These are phyloP conservation scores for Pyrgilauda ruficollis DNA, from an alignment of 2,113 vertebrate species.

Conservation along the genomic window DNA sequence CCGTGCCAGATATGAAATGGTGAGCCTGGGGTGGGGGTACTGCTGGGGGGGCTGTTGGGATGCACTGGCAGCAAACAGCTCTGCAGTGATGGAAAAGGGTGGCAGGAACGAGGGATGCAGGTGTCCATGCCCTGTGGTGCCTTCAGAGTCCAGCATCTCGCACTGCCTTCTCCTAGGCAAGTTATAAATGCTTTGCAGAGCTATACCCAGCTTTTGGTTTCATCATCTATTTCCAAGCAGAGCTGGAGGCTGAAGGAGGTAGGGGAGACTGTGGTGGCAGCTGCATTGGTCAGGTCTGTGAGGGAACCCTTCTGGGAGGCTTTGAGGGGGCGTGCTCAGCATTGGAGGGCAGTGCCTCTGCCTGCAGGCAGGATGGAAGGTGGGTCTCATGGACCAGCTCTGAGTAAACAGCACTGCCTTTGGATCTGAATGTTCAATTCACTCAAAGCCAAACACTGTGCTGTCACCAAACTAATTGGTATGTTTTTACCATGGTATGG, in stretches of 20 bases:
- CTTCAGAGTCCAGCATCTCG: not conserved
- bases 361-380: not conserved
- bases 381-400: not conserved
- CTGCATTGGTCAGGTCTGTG: not conserved
- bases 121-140: not conserved
- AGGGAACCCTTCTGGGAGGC: not conserved
- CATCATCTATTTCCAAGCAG: not conserved
- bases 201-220: not conserved
- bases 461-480: not conserved
- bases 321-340: not conserved
- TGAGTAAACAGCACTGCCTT: not conserved
- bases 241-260: not conserved
- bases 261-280: not conserved
- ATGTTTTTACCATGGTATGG: fast-evolving
- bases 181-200: not conserved
- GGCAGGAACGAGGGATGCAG: fast-evolving
- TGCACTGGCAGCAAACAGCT: not conserved
- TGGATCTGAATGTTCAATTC: not conserved
- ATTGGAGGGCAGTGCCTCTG: not conserved
- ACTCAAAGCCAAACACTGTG: not conserved
- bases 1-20: constrained; percentile 94
- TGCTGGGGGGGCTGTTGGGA: not conserved
- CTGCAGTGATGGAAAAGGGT: not conserved
- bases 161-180: not conserved
- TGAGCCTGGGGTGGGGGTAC: constrained; percentile 42